phyloP scores from a whole-genome alignment of 2,797 vertebrate genomes.

The Lophura swinhoii region DNA sequence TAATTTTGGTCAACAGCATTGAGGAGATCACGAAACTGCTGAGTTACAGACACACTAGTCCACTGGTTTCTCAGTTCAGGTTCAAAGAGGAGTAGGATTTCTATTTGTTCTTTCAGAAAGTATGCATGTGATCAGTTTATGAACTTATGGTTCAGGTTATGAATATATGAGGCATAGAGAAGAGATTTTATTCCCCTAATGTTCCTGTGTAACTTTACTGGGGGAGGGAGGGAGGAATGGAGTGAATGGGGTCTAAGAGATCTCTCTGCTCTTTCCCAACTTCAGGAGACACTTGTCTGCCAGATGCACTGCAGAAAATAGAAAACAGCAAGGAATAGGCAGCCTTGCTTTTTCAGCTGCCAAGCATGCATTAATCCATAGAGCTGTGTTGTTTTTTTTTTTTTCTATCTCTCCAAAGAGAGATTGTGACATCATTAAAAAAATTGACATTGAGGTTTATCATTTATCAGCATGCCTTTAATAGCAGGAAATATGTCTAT shows the following conservation, averaged over 20 bases:
- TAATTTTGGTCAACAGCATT: not conserved
- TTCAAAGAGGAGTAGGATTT: not conserved
- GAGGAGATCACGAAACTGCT: not conserved
- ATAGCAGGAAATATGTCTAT: not conserved
- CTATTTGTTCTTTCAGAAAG: not conserved
- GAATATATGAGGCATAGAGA: not conserved
- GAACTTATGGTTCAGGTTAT: not conserved
- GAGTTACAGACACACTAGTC: not conserved
- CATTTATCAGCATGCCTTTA: not conserved
- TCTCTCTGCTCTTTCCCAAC: not conserved
- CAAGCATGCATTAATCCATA: not conserved
- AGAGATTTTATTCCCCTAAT: not conserved
- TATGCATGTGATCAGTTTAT: not conserved
- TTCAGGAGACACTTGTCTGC: not conserved
- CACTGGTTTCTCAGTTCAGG: not conserved
- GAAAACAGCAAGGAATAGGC: not conserved
- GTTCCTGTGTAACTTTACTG: not conserved
- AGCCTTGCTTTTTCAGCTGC: not conserved
- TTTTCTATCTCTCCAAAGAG: not conserved
- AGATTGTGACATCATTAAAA: not conserved
- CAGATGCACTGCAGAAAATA: not conserved
- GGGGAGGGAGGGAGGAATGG: accelerated
- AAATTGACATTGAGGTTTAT: not conserved
- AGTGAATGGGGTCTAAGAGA: not conserved
- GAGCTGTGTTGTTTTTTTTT: not conserved